These are phyloP conservation scores for Acrobasis suavella DNA, from an alignment of 2,888 invertebrate species.

Conservation along the genomic window DNA sequence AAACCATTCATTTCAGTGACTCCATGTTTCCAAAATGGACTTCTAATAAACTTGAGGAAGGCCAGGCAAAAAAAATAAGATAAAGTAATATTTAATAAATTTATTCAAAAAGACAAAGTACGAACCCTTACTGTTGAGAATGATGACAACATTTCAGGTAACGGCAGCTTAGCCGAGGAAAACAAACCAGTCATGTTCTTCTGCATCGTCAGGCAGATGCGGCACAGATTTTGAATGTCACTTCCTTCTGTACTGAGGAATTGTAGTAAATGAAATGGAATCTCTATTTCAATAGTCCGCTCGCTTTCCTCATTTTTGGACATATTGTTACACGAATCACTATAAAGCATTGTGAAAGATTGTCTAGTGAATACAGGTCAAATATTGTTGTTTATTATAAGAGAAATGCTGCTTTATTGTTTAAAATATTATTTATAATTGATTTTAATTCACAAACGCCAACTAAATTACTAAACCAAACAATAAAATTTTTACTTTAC, in stretches of 20 bases:
- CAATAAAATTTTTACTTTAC: no score
- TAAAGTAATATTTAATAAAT: background rate
- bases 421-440: no score
- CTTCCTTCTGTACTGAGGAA: constrained; percentile 42
- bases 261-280: constrained; percentile 46
- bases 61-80: no score
- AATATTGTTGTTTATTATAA: background rate
- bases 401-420: background rate
- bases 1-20: no score
- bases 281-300: constrained; percentile 46
- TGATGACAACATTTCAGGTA: constrained; percentile 59
- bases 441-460: no score
- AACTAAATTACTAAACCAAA: no score
- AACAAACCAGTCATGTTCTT: constrained; percentile 56
- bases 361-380: background rate
- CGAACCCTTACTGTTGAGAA: constrained; percentile 58
- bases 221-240: constrained; percentile 62
- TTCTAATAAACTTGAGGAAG: no score
- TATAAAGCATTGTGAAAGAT: background rate
- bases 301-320: constrained; percentile 14
- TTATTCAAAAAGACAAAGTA: background rate
- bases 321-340: background rate
- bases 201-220: constrained; percentile 68
- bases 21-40: no score
- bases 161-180: constrained; percentile 49